These are phyloP conservation scores for Brachypteracias leptosomus DNA, from an alignment of 2,113 vertebrate species.

Conservation along the genomic window DNA sequence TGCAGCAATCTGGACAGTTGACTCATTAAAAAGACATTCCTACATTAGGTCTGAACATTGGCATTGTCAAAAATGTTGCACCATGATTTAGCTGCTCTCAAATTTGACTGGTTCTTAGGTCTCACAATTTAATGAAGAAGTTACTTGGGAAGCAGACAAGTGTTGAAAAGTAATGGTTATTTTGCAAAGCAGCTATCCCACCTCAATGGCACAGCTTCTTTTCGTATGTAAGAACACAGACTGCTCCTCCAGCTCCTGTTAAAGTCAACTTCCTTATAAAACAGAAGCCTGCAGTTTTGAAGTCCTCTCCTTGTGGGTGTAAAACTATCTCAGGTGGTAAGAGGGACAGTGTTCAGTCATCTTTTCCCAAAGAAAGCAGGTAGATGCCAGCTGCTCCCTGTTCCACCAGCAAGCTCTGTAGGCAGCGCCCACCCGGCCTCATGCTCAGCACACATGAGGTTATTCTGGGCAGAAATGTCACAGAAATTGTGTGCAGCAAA, in stretches of 20 bases:
- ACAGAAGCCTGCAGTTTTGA: background rate
- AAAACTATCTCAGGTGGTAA: background rate
- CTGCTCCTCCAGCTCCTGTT: background rate
- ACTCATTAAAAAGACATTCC: background rate
- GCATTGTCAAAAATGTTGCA: background rate
- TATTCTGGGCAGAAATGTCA: background rate
- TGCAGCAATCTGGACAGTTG: background rate
- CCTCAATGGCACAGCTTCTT: background rate
- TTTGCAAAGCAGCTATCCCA: background rate
- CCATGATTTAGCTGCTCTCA: background rate
- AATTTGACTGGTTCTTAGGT: background rate
- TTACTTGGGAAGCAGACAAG: background rate
- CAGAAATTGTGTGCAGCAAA: accelerated
- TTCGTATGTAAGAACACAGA: accelerated
- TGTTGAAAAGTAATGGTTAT: background rate
- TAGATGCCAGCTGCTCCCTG: background rate
- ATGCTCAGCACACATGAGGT: accelerated
- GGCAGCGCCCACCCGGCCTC: accelerated
- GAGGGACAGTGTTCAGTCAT: background rate
- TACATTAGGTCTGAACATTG: background rate
- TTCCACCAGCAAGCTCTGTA: background rate
- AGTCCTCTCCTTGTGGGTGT: background rate
- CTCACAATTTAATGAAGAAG: background rate
- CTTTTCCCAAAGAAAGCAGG: background rate
- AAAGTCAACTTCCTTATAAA: background rate